These are phyloP conservation scores for Anguilla marmorata DNA, from an alignment of 2,797 vertebrate species.

Conservation along the genomic window DNA sequence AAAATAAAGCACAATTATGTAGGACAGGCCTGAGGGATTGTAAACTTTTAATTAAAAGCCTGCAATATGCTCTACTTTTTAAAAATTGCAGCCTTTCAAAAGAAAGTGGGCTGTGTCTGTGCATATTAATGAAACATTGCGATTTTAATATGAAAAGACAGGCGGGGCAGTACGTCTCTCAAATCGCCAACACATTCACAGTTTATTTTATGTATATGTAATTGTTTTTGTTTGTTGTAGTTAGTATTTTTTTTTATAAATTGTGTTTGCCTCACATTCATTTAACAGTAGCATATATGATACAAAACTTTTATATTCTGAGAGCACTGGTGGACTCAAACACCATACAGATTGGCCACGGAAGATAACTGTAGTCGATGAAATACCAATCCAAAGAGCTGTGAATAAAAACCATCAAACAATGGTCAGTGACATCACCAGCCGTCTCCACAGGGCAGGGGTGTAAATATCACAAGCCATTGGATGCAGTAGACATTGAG, in stretches of 20 bases:
- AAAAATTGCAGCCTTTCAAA: conserved; percentile 8
- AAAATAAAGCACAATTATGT: conserved; percentile 23
- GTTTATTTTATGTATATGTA: neutral
- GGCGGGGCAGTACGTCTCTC: neutral
- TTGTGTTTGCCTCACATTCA: neutral
- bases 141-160: neutral
- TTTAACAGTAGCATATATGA: neutral
- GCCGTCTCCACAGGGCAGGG: neutral
- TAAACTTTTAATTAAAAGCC: conserved; percentile 23
- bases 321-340: neutral
- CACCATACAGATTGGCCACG: neutral
- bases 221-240: neutral
- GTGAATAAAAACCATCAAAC: neutral
- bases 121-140: conserved; percentile 13
- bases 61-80: conserved; percentile 11
- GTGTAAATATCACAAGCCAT: neutral
- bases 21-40: conserved; percentile 8
- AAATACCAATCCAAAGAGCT: neutral
- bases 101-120: neutral
- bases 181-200: neutral
- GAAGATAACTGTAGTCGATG: neutral
- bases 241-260: neutral
- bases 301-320: neutral
- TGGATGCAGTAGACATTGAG: neutral
- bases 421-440: neutral